Base-by-base conservation (phyloP, 1,140 invertebrate genomes). In the Subanguina moxae region DNA sequence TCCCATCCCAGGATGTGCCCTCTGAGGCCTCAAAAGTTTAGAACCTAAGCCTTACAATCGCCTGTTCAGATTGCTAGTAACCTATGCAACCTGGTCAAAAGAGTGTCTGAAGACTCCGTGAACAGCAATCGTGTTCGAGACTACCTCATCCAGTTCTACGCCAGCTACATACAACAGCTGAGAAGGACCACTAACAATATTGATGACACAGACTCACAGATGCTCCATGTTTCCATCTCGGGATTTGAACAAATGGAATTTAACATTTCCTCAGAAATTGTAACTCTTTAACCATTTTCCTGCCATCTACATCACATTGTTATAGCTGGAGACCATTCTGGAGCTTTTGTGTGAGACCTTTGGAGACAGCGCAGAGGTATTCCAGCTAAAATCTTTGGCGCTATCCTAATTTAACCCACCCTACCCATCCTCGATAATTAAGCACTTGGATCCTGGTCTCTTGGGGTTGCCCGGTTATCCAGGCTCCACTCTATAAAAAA, bases 341-440 rank as follows among this genome's bases (percentile, higher is more conserved):
- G 62, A 64, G n/a, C 57, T 64, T n/a, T 64, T 64, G 21, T 48
- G 38, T 27, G 62, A 64, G 42, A 28, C 42, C 17, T 64, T 64
- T 64, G 32, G 58, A 61, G 27, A 25, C n/a, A 21, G 28, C 27
- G 28, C 13, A 3, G n/a, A 61, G n/a, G 38, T 61, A 7, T 61
- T 19, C 28, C 57, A 58, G 11, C 23, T 23, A 58, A 19, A 19
- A 19, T 63, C 61, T 64, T 61, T 63, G 25, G n/a, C n/a, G n/a
- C n/a, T n/a, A n/a, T n/a, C n/a, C n/a, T n/a, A n/a, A n/a, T n/a
- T n/a, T n/a, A n/a, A n/a, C n/a, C n/a, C n/a, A n/a, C n/a, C n/a
- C n/a, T n/a, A n/a, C n/a, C n/a, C n/a, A n/a, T n/a, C n/a, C n/a
- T n/a, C n/a, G n/a, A n/a, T n/a, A n/a, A n/a, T n/a, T n/a, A n/a